These are phyloP conservation scores for Neolamprologus cancellatus DNA, from an alignment of 2,113 vertebrate genomes.

Conservation along the genomic window DNA sequence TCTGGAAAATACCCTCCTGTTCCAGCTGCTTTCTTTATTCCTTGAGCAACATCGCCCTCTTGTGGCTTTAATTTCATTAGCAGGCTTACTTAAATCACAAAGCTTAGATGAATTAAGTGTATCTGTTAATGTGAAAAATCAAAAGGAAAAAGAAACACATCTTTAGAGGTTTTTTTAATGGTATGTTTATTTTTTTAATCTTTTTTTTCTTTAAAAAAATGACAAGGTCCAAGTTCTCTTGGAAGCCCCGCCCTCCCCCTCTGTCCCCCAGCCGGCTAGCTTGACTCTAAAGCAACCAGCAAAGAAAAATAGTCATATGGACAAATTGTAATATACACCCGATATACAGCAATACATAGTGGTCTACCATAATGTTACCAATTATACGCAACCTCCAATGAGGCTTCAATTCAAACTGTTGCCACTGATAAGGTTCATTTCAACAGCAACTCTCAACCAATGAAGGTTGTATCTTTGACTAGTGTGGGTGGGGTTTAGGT, in stretches of 20 bases:
- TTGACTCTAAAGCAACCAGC: conserved; percentile 64
- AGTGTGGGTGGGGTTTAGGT: conserved; percentile 28
- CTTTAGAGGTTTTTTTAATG: neutral
- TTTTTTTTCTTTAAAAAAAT: conserved; percentile 55
- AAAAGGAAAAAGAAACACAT: neutral
- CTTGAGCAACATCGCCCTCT: conserved; percentile 7
- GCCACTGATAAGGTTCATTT: conserved; percentile 52
- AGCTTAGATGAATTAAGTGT: neutral
- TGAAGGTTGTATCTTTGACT: conserved; percentile 16
- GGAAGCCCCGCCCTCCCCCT: conserved; percentile 50
- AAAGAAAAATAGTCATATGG: conserved; percentile 67
- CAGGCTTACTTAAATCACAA: neutral
- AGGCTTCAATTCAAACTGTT: conserved; percentile 59
- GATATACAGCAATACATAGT: conserved; percentile 78
- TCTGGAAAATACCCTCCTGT: neutral
- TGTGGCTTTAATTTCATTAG: neutral
- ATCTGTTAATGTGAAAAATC: neutral
- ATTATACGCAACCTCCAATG: conserved; percentile 56
- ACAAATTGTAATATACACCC: conserved; percentile 72
- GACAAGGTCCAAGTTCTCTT: conserved; percentile 62
- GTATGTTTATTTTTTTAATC: conserved; percentile 51
- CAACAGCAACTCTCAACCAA: conserved; percentile 45
- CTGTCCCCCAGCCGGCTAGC: conserved; percentile 47
- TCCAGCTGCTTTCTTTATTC: neutral
- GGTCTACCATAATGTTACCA: conserved; percentile 70